Base-by-base conservation (phyloP, 1,140 invertebrate species). In the Marisa cornuarietis region DNA sequence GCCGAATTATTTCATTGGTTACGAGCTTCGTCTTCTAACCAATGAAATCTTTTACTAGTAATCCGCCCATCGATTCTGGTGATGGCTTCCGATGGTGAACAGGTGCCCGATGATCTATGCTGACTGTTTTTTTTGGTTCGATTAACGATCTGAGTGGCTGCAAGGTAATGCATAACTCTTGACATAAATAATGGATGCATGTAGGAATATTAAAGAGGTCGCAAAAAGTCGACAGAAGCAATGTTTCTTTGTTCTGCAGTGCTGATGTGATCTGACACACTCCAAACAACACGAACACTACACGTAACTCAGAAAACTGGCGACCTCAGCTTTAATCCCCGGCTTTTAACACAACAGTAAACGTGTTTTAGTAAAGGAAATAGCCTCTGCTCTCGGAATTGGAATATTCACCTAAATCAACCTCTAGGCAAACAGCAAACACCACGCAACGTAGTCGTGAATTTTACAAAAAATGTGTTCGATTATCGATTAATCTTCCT, bases 191-290 rank as follows among this genome's bases (percentile, higher is more conserved):
- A n/a, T 6, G 2, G 3, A 31, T 24, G 26, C 65, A 68, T n/a
- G 26, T 31, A 24, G 10, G 22, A 68, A 22, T 68, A n/a, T 13
- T 13, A 31, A 68, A 68, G 26, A n/a, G 4, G n/a, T 24, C 26
- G 7, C 26, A 31, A 11, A n/a, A 22, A 11, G 22, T 24, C 22
- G 26, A 13, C 13, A 24, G n/a, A 13, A 13, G 6, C 26, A 31
- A 68, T 24, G 65, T 68, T 68, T 68, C 65, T 68, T 68, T 68
- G 65, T 68, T 68, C 13, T 68, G n/a, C 22, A 31, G n/a, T 68
- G 65, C 26, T 14, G 22, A n/a, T 24, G 65, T 13, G n/a, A 68
- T 11, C 65, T 11, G 10, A n/a, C 31, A 4, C 31, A 42, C 31
- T 42, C 31, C 31, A 42, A 42, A 42, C 31, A 42, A 42, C 31